Evolutionary conservation across 2,797 vertebrate genomes (phyloP), one percentile per base, ranked within the genome.

Genomic region (Lagodon rhomboides): DNA sequence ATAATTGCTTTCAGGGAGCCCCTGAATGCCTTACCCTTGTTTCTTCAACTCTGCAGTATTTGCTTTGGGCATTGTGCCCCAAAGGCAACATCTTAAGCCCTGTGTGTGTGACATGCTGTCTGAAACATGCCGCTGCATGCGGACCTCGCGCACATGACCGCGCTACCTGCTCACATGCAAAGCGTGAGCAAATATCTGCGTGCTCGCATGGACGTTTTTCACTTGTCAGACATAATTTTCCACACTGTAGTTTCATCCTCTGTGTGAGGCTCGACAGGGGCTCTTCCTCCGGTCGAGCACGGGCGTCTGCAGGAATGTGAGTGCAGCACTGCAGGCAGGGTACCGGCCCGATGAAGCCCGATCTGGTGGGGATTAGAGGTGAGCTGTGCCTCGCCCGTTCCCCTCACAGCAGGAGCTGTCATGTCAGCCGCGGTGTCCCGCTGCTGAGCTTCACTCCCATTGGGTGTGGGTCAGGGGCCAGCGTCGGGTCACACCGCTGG

Each of bases 1-100:
- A 80, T 94, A 93, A 94, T 92, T 91, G 73, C 87, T 92, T 92
- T 91, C 87, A 91, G 89, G 83, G 87, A 89, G 84, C 87, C 85
- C 49, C 83, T 89, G 73, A 90, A 88, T 82, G 80, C 80, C 77
- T 90, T 73, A 44, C 73, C 77, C 84, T 80, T 86, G 78, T 90
- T 88, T 89, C 85, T 78, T 73, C 80, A 82, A 60, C 88, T 90
- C 79, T 77, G 75, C 85, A 79, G 54, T 90, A 79, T 91, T 91
- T 92, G 77, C 87, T 91, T 84, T 90, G 68, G 79, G 88, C 85
- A 91, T 89, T 92, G 87, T 88, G 83, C 82, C 84, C 84, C 84
- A 79, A 84, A 92, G 84, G 85, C 74, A 90, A 90, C 89, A 85
- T 85, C 68, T 84, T 63, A 61, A 74, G 73, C 70, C 65, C 55